Base-by-base conservation (phyloP, 2,113 vertebrate genomes). In the Ploceus nigricollis region DNA sequence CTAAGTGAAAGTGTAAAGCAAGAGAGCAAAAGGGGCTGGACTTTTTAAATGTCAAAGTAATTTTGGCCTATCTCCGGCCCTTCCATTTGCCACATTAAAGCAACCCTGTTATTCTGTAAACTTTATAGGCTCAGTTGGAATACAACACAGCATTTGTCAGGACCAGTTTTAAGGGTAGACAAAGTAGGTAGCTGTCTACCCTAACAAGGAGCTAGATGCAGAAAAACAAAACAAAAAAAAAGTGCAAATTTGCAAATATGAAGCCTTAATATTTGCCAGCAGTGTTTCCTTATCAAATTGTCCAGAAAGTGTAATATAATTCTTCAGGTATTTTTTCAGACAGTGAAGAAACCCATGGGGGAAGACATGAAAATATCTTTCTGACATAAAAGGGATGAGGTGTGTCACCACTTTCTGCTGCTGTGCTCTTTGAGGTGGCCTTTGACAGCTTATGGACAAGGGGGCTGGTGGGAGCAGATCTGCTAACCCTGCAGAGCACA, bases 11-110 rank as follows among this genome's bases (percentile, higher is more conserved):
- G 33, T 27, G 57, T 80, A 96, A 83, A 96, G 73, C 23, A 54
- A 90, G 86, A 68, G 70, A 96, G 73, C 23, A 54, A 90, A 88
- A 68, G 70, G 60, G 45, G 60, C 12, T 87, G 87, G 60, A 82
- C 23, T 89, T 94, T 83, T 96, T 83, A 93, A 96, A 96, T 85
- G 87, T 95, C 82, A 93, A 3, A 94, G 89, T 84, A 66, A 84
- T 92, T 94, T 91, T 94, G 69, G 60, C 76, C 81, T 82, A 11
- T 93, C 83, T 92, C 63, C 0, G n/a, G 80, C 69, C 83, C 65
- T 95, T 91, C 72, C 56, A 66, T 92, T 89, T 89, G 69, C 53
- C 80, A 79, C 77, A 79, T 95, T 71, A 95, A 91, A 94, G 89
- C 72, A 90, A 76, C 22, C 47, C 54, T 92, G 65, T 94, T 96